Evolutionary conservation across 2,888 invertebrate genomes (phyloP).

Genomic region (Pocota personata): DNA sequence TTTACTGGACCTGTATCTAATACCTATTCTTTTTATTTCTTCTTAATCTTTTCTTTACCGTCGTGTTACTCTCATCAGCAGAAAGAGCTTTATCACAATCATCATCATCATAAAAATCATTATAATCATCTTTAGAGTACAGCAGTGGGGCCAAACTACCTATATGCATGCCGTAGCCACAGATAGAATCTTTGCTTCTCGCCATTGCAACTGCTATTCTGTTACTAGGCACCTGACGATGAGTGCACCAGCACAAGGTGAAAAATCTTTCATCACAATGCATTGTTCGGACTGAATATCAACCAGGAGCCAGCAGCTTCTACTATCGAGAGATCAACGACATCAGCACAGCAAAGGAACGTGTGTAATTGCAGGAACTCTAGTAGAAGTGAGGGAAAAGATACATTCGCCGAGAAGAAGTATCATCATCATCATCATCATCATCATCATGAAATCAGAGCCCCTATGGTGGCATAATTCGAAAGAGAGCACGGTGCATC

Average conservation of each 20-base stretch:
- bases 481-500: slow-evolving; percentile 22
- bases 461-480: slow-evolving; percentile 34
- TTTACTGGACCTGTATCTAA: slow-evolving; percentile 17
- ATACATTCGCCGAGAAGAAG: slow-evolving; percentile 31
- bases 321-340: slow-evolving; percentile 65
- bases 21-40: slow-evolving; percentile 9
- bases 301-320: slow-evolving; percentile 38
- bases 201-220: slow-evolving; percentile 11
- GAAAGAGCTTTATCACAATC: slow-evolving; percentile 31
- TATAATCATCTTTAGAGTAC: slow-evolving; percentile 51
- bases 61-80: slow-evolving; percentile 36
- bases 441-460: slow-evolving; percentile 10
- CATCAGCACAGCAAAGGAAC: slow-evolving; percentile 50
- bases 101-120: slow-evolving; percentile 59
- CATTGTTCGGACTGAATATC: slow-evolving; percentile 44
- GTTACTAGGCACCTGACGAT: slow-evolving; percentile 32
- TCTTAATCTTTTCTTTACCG: slow-evolving; percentile 11
- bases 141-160: neutral
- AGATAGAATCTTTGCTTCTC: slow-evolving; percentile 43
- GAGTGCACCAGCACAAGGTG: slow-evolving; percentile 35
- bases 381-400: slow-evolving; percentile 28
- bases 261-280: slow-evolving; percentile 20
- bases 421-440: slow-evolving; percentile 39
- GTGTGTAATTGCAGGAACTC: slow-evolving; percentile 70
- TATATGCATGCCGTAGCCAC: neutral